A percentile compares a stretch with the other conserved stretches of the same genome.
phyloP scores from a whole-genome alignment of 2,797 vertebrate species.

The Hypotaenidia philippensis region DNA sequence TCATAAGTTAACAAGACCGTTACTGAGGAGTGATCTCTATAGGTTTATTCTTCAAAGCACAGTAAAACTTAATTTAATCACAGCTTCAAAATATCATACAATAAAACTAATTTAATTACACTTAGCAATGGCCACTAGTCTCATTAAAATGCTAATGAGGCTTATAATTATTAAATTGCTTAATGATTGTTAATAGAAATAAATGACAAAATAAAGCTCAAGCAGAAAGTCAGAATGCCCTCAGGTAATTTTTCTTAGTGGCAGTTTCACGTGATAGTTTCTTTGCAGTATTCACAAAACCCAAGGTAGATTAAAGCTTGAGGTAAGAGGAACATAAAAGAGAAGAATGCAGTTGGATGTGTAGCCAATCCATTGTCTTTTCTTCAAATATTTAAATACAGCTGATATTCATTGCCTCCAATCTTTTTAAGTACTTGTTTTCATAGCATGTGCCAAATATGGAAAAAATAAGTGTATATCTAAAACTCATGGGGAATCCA shows the following conservation, averaged over 20 bases:
- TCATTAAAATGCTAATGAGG: constrained; percentile 90
- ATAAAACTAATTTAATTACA: constrained; percentile 88
- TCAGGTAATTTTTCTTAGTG: constrained; percentile 72
- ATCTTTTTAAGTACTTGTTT: neutral
- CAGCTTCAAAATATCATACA: constrained; percentile 82
- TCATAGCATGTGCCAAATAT: neutral
- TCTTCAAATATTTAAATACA: neutral
- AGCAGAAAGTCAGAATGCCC: constrained; percentile 80
- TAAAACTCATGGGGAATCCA: neutral
- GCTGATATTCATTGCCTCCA: neutral
- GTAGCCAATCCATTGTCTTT: neutral
- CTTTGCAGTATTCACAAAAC: constrained; percentile 46
- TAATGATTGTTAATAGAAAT: constrained; percentile 84
- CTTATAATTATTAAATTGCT: constrained; percentile 89
- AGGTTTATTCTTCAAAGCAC: constrained; percentile 80
- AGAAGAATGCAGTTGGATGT: neutral
- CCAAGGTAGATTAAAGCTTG: neutral
- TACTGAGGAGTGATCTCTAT: constrained; percentile 72
- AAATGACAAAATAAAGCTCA: constrained; percentile 87
- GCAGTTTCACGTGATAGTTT: constrained; percentile 31
- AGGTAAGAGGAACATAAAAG: neutral
- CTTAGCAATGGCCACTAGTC: constrained; percentile 80
- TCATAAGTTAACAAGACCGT: constrained; percentile 75
- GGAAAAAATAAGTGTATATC: neutral
- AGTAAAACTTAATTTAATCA: constrained; percentile 86